A percentile compares a stretch with the other conserved stretches of the same genome.
Evolutionary conservation across 2,888 invertebrate species (phyloP).

Genomic region (Tipula vernalis): DNA sequence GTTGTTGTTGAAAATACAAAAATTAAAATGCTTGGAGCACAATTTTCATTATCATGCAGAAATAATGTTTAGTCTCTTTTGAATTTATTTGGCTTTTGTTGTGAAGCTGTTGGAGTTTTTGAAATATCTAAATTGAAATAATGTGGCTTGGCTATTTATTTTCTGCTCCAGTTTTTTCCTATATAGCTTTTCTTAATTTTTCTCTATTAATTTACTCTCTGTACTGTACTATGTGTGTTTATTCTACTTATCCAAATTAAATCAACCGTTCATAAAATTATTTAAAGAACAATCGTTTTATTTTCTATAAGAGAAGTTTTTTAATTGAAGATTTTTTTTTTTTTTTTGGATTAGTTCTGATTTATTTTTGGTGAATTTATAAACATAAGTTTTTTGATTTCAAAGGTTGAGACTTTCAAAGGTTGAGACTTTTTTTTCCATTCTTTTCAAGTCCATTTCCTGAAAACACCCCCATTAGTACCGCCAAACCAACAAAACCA

Average conservation of each 20-base stretch:
- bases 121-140: not conserved
- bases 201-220: not conserved
- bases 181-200: not conserved
- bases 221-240: not conserved
- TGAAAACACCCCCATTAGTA: too few species aligned
- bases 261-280: not conserved
- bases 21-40: not conserved
- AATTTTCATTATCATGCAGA: not conserved
- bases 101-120: not conserved
- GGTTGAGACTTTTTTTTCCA: too few species aligned
- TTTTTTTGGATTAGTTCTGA: not conserved
- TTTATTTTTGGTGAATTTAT: too few species aligned
- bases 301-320: not conserved
- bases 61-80: not conserved
- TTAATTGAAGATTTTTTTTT: not conserved
- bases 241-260: not conserved
- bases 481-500: too few species aligned
- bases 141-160: not conserved
- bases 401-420: too few species aligned
- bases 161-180: not conserved
- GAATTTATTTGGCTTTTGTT: not conserved
- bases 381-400: too few species aligned
- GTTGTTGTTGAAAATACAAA: not conserved
- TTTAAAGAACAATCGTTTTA: not conserved
- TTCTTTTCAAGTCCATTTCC: too few species aligned